Percentiles rank a stretch among this genome's conserved stretches.
Evolutionary conservation across 1,140 invertebrate species (phyloP).

Genomic region (Neodiprion pinetum): DNA sequence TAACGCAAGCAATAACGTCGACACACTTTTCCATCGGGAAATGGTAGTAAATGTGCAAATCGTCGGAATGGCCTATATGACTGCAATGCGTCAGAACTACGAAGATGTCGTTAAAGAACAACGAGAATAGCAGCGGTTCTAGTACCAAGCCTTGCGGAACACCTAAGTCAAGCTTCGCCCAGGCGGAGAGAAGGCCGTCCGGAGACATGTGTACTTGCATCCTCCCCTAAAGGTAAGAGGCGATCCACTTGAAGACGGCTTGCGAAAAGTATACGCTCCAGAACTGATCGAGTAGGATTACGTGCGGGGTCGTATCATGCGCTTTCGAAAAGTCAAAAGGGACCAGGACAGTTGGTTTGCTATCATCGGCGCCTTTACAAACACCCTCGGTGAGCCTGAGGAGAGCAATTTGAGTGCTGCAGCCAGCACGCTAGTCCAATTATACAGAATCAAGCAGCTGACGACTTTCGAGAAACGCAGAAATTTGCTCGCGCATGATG

Average conservation of each 20-base stretch:
- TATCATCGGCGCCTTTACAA: conserved; percentile 11
- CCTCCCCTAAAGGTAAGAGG: background rate
- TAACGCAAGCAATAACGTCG: background rate
- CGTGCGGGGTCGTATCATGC: conserved; percentile 24
- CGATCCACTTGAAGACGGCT: background rate
- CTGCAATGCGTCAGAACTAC: background rate
- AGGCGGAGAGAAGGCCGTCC: background rate
- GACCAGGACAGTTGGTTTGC: conserved; percentile 18
- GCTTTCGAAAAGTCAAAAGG: conserved; percentile 27
- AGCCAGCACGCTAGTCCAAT: conserved; percentile 8
- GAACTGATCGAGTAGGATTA: conserved; percentile 4
- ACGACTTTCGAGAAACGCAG: background rate
- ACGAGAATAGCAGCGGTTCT: background rate
- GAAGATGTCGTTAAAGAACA: background rate
- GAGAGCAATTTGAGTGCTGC: conserved; percentile 14
- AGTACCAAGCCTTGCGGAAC: background rate
- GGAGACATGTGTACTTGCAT: background rate
- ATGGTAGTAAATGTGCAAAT: background rate
- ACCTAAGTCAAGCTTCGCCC: background rate
- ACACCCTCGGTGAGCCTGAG: conserved; percentile 21
- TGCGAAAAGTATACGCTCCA: background rate
- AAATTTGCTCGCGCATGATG: background rate
- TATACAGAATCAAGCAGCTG: background rate
- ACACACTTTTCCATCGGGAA: background rate
- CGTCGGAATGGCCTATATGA: background rate